A percentile compares a stretch with the other conserved stretches of the same genome.
Evolutionary conservation across 2,797 vertebrate genomes (phyloP).

Genomic region (Lemur catta): DNA sequence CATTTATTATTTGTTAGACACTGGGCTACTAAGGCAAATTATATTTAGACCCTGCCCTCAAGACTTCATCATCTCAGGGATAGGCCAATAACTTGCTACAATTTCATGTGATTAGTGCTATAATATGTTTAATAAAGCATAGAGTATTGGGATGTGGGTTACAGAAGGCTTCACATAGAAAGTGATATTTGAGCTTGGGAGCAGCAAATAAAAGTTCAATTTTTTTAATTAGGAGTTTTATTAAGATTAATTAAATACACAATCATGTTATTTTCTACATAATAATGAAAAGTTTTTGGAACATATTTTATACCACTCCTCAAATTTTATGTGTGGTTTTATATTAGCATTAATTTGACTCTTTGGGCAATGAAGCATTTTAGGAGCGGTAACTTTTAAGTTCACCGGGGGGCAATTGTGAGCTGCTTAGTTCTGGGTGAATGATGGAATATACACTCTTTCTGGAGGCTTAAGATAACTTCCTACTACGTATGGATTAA

Average conservation of each 20-base stretch:
- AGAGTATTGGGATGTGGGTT: not conserved
- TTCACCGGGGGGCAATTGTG: not conserved
- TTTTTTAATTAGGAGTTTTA: not conserved
- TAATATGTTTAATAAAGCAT: not conserved
- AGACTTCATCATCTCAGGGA: not conserved
- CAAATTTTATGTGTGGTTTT: not conserved
- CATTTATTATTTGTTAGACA: not conserved
- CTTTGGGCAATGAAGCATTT: not conserved
- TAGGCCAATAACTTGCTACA: not conserved
- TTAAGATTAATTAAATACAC: not conserved
- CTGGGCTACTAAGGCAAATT: not conserved
- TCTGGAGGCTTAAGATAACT: not conserved
- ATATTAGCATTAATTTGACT: not conserved
- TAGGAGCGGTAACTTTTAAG: not conserved
- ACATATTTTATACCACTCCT: not conserved
- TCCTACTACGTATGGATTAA: not conserved
- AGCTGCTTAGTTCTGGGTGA: not conserved
- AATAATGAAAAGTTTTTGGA: not conserved
- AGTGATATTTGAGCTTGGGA: not conserved
- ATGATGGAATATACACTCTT: not conserved
- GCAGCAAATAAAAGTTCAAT: not conserved
- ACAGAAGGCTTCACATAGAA: not conserved
- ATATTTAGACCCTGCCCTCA: not conserved
- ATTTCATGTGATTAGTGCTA: not conserved
- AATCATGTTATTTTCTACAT: not conserved